Base-by-base conservation (phyloP, 2,797 vertebrate genomes). In the Nyctibius grandis region DNA sequence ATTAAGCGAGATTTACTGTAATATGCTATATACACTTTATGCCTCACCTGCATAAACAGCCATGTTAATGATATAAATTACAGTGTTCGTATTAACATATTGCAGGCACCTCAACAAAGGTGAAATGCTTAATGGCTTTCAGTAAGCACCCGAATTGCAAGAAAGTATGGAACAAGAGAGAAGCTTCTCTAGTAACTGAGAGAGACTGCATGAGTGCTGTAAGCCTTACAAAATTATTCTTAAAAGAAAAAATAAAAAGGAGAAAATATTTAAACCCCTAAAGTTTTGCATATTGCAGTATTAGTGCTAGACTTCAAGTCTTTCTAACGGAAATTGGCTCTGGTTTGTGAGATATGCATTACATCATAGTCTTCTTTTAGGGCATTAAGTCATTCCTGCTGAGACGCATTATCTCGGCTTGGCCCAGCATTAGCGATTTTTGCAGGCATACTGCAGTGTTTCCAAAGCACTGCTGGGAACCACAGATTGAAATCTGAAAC, bases 321-420 rank as follows among this genome's bases (percentile, higher is more conserved):
- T 98, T 97, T 97, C 96, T 97, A 97, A 95, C 76, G 60, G 97
- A 98, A 98, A 98, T 97, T 97, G 96, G 95, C 96, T 98, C 96
- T 97, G 97, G 96, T 97, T 98, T 98, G 96, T 97, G 95, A 97
- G 97, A 98, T 97, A 91, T 85, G 96, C 98, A 98, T 98, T 98
- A 98, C 98, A 98, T 98, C 98, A 98, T 97, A 69, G 92, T 96
- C 98, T 98, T 97, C 97, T 98, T 98, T 98, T 98, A 98, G 98
- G 96, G 95, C 98, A 98, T 98, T 98, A 98, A 98, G 98, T 98
- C 98, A 98, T 98, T 97, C 96, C 97, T 98, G 97, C 98, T 98
- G 97, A 98, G 98, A 98, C 77, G 77, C 98, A 98, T 98, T 98
- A 98, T 98, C 98, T 97, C 91, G 95, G 96, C 95, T 97, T 98